These are phyloP conservation scores for Prinia subflava DNA, from an alignment of 2,113 vertebrate genomes.

Conservation along the genomic window DNA sequence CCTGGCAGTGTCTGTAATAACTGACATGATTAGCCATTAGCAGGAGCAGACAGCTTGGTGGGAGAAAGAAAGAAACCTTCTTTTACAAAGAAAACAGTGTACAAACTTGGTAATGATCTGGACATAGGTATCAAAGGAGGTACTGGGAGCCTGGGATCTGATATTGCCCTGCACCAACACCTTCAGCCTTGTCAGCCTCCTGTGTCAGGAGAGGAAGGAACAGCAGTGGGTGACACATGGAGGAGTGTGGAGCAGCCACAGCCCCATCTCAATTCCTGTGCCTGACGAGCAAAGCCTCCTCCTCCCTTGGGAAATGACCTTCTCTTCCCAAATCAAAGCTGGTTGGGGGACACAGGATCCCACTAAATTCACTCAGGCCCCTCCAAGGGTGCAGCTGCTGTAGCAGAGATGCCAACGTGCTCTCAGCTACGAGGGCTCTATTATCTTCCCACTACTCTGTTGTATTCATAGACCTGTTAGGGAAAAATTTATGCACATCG, in stretches of 20 bases:
- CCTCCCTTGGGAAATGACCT: background rate
- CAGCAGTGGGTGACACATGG: background rate
- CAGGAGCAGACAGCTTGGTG: background rate
- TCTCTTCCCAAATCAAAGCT: background rate
- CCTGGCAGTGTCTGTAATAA: background rate
- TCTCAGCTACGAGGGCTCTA: background rate
- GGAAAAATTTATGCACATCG: slow-evolving; percentile 8
- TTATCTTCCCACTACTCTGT: background rate
- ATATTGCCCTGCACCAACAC: background rate
- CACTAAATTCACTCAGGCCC: background rate
- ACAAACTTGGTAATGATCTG: background rate
- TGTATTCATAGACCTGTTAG: slow-evolving; percentile 17
- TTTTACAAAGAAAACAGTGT: background rate
- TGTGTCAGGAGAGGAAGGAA: background rate
- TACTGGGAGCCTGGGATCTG: background rate
- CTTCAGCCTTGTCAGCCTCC: background rate
- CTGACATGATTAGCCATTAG: slow-evolving; percentile 27
- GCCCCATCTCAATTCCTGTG: background rate
- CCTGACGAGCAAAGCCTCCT: background rate
- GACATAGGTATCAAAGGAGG: background rate
- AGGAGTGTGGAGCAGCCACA: background rate
- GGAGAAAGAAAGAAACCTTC: too few relatives aligned
- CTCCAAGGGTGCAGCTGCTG: rapidly evolving
- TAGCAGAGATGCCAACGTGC: background rate
- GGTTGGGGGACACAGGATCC: background rate